Percentiles rank a stretch among this genome's conserved stretches.
phyloP scores from a whole-genome alignment of 2,888 invertebrate species.

The Heliconius erato region DNA sequence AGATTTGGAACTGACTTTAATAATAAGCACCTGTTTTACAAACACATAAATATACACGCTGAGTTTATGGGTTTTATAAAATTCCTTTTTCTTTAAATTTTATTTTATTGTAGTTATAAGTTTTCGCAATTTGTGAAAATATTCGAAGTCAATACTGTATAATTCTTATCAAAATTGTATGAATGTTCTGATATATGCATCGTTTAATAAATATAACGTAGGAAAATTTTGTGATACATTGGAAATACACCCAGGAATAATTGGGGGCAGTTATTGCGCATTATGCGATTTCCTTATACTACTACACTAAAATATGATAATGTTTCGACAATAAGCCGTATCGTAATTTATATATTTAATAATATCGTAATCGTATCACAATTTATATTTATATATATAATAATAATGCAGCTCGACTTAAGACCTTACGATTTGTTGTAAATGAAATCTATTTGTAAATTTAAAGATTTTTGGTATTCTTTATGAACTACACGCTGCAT shows the following conservation, averaged over 20 bases:
- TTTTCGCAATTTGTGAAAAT: not conserved
- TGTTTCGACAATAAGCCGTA: not conserved
- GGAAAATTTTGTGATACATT: slow-evolving; percentile 55
- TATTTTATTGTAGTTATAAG: too few relatives aligned
- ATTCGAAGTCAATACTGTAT: not conserved
- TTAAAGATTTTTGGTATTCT: too few relatives aligned
- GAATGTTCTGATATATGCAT: not conserved
- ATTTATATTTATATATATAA: too few relatives aligned
- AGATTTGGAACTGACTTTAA: not conserved
- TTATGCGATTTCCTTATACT: slow-evolving; percentile 16
- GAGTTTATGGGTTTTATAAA: too few relatives aligned
- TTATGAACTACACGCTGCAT: too few relatives aligned
- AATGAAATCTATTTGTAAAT: too few relatives aligned
- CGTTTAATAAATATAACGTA: slow-evolving; percentile 39
- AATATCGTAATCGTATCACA: too few relatives aligned
- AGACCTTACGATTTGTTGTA: not conserved
- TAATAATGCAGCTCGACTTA: not conserved
- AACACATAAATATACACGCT: too few relatives aligned
- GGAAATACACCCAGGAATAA: slow-evolving; percentile 37
- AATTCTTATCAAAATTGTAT: slow-evolving; percentile 6
- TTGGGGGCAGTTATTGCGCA: slow-evolving; percentile 10
- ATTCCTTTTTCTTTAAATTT: too few relatives aligned
- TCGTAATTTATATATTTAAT: not conserved
- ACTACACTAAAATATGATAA: slow-evolving; percentile 1
- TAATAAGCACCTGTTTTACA: not conserved